Evolutionary conservation across 2,888 invertebrate genomes (phyloP).

Genomic region (Ditula angustiorana): DNA sequence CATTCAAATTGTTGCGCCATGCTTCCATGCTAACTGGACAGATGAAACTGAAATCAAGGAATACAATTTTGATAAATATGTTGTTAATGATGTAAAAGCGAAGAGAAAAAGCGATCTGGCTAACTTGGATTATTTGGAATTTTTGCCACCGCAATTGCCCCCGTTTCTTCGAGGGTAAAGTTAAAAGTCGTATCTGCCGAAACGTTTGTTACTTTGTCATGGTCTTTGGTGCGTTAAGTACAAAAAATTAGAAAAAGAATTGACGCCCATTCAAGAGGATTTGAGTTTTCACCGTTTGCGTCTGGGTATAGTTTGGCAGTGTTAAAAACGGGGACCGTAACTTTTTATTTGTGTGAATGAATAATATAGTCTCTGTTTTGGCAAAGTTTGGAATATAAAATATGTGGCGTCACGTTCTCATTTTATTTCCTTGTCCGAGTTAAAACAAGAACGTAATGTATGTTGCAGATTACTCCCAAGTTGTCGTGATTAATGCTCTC

Average conservation of each 20-base stretch:
- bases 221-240: background rate
- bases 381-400: background rate
- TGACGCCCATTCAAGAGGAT: background rate
- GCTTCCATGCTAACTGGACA: slow-evolving; percentile 40
- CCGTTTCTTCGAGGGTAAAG: slow-evolving; percentile 55
- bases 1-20: slow-evolving; percentile 41
- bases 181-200: background rate
- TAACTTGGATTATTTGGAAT: slow-evolving; percentile 59
- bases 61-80: background rate
- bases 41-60: background rate
- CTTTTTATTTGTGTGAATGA: background rate
- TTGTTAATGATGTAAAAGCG: background rate
- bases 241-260: background rate
- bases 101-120: background rate
- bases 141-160: slow-evolving; percentile 68
- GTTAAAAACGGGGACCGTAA: too few relatives aligned
- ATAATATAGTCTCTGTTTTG: background rate
- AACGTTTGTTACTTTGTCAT: background rate
- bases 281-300: background rate
- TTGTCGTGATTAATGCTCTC: slow-evolving; percentile 45
- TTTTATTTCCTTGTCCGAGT: slow-evolving; percentile 37
- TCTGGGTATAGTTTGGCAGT: too few relatives aligned
- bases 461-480: slow-evolving; percentile 45
- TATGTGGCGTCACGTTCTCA: slow-evolving; percentile 32
- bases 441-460: slow-evolving; percentile 41